Conservation (phyloP, 2,888 invertebrate genomes). For the Tolmerus cingulatus region DNA sequence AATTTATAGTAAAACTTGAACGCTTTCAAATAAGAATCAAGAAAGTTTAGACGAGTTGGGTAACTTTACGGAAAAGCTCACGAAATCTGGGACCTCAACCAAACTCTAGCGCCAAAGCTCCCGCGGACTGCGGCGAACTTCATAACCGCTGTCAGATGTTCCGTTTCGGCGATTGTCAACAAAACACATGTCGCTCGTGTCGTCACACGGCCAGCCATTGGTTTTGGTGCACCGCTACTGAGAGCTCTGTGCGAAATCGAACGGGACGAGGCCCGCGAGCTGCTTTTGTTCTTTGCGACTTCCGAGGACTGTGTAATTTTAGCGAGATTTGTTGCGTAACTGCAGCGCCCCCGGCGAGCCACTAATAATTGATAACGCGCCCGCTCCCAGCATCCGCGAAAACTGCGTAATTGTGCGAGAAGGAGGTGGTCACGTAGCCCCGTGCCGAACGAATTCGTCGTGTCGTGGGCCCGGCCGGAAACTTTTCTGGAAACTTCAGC, state of each 20-base stretch:
- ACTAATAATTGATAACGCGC: background rate
- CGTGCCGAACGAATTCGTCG: background rate
- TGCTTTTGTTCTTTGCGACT: background rate
- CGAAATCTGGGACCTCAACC: background rate
- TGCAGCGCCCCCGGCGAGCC: background rate
- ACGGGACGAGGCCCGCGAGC: background rate
- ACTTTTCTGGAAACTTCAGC: background rate
- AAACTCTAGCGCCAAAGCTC: background rate
- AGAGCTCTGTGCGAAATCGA: background rate
- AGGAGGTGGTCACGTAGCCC: background rate
- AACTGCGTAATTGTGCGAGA: background rate
- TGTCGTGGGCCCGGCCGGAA: background rate
- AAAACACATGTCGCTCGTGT: slow-evolving; percentile 9
- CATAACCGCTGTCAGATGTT: slow-evolving; percentile 26
- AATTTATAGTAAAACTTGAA: too few relatives aligned
- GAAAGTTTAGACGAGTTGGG: too few relatives aligned
- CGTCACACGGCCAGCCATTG: background rate
- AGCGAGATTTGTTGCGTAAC: background rate
- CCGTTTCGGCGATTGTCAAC: background rate
- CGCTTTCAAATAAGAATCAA: too few relatives aligned
- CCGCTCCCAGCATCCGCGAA: background rate
- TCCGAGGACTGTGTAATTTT: background rate
- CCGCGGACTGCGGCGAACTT: background rate
- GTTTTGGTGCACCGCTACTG: background rate
- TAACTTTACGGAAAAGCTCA: background rate